Evolutionary conservation across 2,888 invertebrate genomes (phyloP), one percentile per base, ranked within the genome.

Genomic region (Shargacucullia verbasci): DNA sequence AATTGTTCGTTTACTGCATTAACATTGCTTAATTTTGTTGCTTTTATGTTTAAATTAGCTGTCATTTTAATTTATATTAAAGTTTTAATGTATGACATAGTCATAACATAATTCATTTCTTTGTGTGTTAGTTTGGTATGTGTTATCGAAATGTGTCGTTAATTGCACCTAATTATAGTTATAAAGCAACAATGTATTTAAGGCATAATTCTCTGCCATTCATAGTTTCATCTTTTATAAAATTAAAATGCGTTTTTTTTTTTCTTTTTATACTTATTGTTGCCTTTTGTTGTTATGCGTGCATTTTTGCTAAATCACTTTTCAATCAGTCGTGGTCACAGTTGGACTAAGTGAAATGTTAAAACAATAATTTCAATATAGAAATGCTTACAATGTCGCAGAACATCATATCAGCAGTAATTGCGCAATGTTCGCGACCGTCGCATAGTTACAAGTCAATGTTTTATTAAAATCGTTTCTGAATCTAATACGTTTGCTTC

Each of bases 1-100:
- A 76, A 83, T 84, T 76, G 73, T 63, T 60, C 65, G 54, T 80
- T 79, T 78, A 78, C 76, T 70, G 62, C 66, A 62, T 81, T 80
- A 76, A 68, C 61, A 55, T 64, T 72, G 63, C 50, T 47, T 54
- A 56, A 58, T 61, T 66, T 59, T 50, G 35, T 50, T 53, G 20
- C 46, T 45, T 48, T 54, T 34, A 41, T 56, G 62, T 59, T 60
- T 64, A 56, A 70, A 72, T 70, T 61, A 44, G 37, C 54, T 62
- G 60, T 55, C 29, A 71, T 76, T 75, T 67, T 73, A 76, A 76
- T 76, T 76, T 74, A 78, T 73, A 67, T 68, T 59, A 46, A 43
- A 48, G 45, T 34, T 47, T 53, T 60, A 62, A 73, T 63, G 67
- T 61, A 57, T 53, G 54, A 38, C 20, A 64, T 63, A 41, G 56